Conservation (phyloP, 2,888 invertebrate genomes). For the Noctua janthina region DNA sequence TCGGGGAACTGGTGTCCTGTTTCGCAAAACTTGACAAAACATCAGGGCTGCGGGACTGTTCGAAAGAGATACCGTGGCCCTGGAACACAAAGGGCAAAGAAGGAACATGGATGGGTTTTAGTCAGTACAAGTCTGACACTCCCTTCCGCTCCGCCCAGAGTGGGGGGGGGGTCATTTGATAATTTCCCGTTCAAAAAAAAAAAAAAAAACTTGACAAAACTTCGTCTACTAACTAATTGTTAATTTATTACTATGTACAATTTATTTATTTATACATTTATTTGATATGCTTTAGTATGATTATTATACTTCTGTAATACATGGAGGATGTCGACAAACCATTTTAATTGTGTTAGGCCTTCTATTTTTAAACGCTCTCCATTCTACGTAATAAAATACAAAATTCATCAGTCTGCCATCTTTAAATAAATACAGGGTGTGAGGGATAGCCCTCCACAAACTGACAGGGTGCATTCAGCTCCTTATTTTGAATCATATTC, state of each 20-base stretch:
- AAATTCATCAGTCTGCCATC: conserved; percentile 55
- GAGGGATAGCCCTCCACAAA: no score
- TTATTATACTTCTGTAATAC: conserved; percentile 69
- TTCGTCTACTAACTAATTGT: conserved; percentile 47
- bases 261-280: conserved; percentile 66
- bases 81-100: no score
- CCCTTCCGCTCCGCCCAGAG: no score
- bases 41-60: no score
- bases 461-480: no score
- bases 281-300: conserved; percentile 85
- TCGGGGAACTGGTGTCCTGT: conserved; percentile 32
- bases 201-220: no score
- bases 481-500: no score
- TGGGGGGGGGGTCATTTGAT: no score
- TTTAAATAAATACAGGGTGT: conserved; percentile 16
- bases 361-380: conserved; percentile 25
- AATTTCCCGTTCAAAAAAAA: no score
- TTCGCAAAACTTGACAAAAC: conserved; percentile 51
- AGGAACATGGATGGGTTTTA: no score
- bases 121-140: no score
- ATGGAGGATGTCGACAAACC: conserved; percentile 53
- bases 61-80: no score
- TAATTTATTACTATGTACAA: conserved; percentile 66
- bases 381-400: conserved; percentile 41
- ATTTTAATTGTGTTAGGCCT: conserved; percentile 50